phyloP scores from a whole-genome alignment of 2,888 invertebrate species.

The Ochropacha duplaris region DNA sequence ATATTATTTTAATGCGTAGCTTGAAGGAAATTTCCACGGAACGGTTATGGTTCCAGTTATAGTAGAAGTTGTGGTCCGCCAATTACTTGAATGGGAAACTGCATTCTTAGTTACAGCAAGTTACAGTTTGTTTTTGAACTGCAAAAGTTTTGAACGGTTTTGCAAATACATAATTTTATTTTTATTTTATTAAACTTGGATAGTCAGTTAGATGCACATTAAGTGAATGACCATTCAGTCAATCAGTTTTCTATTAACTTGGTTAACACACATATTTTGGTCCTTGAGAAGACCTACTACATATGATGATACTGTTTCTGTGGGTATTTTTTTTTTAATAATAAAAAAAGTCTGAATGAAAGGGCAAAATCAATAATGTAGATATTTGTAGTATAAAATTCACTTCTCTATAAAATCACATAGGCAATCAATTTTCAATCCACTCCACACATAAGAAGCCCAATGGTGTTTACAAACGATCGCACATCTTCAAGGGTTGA shows the following conservation, averaged over 20 bases:
- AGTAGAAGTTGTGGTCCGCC: conserved; percentile 62
- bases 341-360: too few relatives aligned
- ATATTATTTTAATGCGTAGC: conserved; percentile 68
- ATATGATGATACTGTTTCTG: too few relatives aligned
- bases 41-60: conserved; percentile 62
- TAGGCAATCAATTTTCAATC: not conserved
- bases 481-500: conserved; percentile 47
- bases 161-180: not conserved
- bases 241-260: too few relatives aligned
- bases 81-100: conserved; percentile 63
- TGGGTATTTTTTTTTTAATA: too few relatives aligned
- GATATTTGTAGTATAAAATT: not conserved
- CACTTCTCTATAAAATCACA: not conserved
- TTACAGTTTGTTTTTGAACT: conserved; percentile 42
- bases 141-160: not conserved
- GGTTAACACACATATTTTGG: too few relatives aligned
- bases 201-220: not conserved
- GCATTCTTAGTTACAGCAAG: conserved; percentile 37
- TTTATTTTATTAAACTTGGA: not conserved
- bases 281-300: too few relatives aligned
- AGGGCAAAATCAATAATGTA: too few relatives aligned
- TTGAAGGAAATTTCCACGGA: conserved; percentile 54
- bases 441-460: not conserved
- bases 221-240: not conserved
- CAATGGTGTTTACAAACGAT: conserved; percentile 11